phyloP scores from a whole-genome alignment of 2,113 vertebrate genomes.

The Heliornis fulica region DNA sequence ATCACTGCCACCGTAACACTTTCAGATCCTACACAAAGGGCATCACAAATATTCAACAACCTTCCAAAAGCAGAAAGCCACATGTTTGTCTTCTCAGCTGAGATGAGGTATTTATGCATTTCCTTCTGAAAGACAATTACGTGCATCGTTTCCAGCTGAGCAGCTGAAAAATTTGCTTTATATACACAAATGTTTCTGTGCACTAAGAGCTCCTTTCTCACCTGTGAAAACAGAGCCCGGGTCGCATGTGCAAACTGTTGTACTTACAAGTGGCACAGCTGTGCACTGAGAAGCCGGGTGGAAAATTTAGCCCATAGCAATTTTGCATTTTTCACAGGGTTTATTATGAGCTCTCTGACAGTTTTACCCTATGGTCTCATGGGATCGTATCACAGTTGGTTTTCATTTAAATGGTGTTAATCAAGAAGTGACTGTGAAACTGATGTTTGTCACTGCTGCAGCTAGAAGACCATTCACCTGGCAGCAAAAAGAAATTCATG shows the following conservation, averaged over 20 bases:
- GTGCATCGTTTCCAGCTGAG: background rate
- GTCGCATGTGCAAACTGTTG: background rate
- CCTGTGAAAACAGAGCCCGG: constrained; percentile 42
- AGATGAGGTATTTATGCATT: background rate
- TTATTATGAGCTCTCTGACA: constrained; percentile 47
- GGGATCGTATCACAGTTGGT: constrained; percentile 8
- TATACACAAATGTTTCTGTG: background rate
- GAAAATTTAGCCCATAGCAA: constrained; percentile 63
- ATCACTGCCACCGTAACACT: background rate
- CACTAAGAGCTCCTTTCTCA: constrained; percentile 16
- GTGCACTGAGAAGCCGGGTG: constrained; percentile 44
- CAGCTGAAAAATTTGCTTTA: constrained; percentile 11
- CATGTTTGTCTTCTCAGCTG: background rate
- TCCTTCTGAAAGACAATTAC: constrained; percentile 8
- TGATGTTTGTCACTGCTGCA: background rate
- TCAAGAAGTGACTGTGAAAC: constrained; percentile 45
- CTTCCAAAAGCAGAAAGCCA: background rate
- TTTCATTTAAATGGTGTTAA: constrained; percentile 55
- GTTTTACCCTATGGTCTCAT: constrained; percentile 19
- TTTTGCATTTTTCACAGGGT: constrained; percentile 51
- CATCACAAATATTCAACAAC: background rate
- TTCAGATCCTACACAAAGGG: background rate
- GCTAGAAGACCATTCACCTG: background rate
- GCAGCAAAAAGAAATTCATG: background rate
- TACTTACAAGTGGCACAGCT: constrained; percentile 42